Evolutionary conservation across 2,797 vertebrate genomes (phyloP).

Genomic region (Coendou prehensilis): DNA sequence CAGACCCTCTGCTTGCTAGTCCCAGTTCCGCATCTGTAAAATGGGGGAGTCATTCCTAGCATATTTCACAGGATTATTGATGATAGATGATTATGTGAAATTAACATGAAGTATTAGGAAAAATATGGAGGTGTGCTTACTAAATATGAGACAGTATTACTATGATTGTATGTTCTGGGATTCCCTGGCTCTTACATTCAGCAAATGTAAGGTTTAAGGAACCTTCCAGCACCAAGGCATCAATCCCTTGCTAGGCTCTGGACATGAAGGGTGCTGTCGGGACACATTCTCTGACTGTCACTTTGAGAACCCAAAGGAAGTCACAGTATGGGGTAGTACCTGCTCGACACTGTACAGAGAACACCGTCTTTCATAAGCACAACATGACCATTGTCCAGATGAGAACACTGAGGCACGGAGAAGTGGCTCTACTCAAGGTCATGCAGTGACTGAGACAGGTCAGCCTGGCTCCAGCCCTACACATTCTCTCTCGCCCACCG

Average conservation of each 20-base stretch:
- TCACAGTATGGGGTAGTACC: not conserved
- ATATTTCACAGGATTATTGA: not conserved
- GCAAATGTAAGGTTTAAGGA: not conserved
- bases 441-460: not conserved
- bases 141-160: not conserved
- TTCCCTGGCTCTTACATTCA: not conserved
- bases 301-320: constrained; percentile 29
- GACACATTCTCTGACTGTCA: not conserved
- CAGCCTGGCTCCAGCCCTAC: not conserved
- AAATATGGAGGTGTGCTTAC: not conserved
- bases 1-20: not conserved
- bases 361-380: not conserved
- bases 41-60: not conserved
- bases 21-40: constrained; percentile 48
- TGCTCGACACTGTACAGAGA: not conserved
- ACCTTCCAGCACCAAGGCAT: not conserved
- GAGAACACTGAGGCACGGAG: not conserved
- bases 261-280: not conserved
- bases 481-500: not conserved
- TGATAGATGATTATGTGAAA: constrained; percentile 7
- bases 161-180: not conserved
- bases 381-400: not conserved
- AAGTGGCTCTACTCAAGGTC: not conserved
- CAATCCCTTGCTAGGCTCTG: not conserved
- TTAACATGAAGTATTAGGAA: constrained; percentile 29